Base-by-base conservation (phyloP, 2,113 vertebrate genomes). In the Pluvialis apricaria region DNA sequence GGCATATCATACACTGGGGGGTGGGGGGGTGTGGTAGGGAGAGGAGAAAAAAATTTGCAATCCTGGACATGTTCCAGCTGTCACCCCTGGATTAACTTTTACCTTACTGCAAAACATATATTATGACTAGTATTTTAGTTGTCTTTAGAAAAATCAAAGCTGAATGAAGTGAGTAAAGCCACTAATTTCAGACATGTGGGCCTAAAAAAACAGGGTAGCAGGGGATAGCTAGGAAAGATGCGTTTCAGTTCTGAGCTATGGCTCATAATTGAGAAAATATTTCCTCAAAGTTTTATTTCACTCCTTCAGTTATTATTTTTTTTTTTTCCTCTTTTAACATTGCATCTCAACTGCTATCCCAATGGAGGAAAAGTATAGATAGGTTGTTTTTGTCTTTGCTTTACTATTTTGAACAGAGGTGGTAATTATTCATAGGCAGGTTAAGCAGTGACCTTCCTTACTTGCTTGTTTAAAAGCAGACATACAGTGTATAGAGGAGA, bases 1-100 rank as follows among this genome's bases (percentile, higher is more conserved):
- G 29, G 51, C 42, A 28, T 8, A 69, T 7, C 9, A 9, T 45
- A 25, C 2, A 15, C 9, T n/a, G 29, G 45, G 5, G 3, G 1
- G 3, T 7, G 7, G 10, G 5, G 1, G 32, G 10, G 31, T 32
- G 36, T 15, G 15, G 2, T 10, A 22, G 45, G 6, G 13, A 51
- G 31, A 36, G 16, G 8, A 34, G 13, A 45, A 45, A 24, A 65
- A 11, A 18, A 29, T 32, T 51, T 15, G 40, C n/a, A 77, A 16
- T 60, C 38, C 28, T 17, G 20, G 16, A 38, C 29, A 13, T 51
- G 8, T 47, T 82, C 18, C 24, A 70, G 34, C 34, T 71, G 14
- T 66, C 16, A 60, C 13, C 28, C 10, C 16, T 36, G 64, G 26
- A 77, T 24, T 22, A 64, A 44, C 7, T 9, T 80, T 31, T 19